Evolutionary conservation across 2,888 invertebrate genomes (phyloP), one percentile per base, ranked within the genome.

Genomic region (Aleiodes leptofemur): DNA sequence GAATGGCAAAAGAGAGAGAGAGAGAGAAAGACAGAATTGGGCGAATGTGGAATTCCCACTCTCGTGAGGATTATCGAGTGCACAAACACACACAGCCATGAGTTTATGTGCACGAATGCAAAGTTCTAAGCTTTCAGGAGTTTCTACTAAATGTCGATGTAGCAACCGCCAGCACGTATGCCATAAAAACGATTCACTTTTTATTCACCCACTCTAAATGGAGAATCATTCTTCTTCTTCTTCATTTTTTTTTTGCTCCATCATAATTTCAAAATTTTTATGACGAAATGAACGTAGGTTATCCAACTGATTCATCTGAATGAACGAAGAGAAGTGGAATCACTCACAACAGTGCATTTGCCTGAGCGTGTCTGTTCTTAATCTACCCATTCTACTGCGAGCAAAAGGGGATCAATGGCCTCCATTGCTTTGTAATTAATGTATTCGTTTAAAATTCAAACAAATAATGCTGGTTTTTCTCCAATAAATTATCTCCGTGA

Each of bases 11-110:
- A 14, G 4, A 14, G 14, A 14, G 51, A 59, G 34, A 34, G 59
- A 59, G 57, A 29, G 31, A 57, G 57, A 57, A 14, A 31, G 59
- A 59, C 14, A 9, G 59, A 59, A 59, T 59, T 59, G 59, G 38
- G n/a, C 59, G 59, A 59, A 59, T 59, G 59, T 38, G 59, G 72
- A 71, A 53, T 75, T 69, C 59, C 57, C 57, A 73, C 74, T 72
- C 69, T 71, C 73, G 59, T 34, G 59, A 48, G 23, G 29, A 75
- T 75, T 74, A 66, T 57, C 69, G 56, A 43, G 31, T 68, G 64
- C 11, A 43, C 48, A 43, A 14, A 64, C 64, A 43, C 61, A 61
- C 64, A 48, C 16, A 7, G 43, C 11, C 16, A 34, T 9, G 14
- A 38, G 14, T 64, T 64, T 23, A 16, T 38, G 23, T 64, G 64